These are phyloP conservation scores for Sipha maydis DNA, from an alignment of 2,888 invertebrate genomes.

Conservation along the genomic window DNA sequence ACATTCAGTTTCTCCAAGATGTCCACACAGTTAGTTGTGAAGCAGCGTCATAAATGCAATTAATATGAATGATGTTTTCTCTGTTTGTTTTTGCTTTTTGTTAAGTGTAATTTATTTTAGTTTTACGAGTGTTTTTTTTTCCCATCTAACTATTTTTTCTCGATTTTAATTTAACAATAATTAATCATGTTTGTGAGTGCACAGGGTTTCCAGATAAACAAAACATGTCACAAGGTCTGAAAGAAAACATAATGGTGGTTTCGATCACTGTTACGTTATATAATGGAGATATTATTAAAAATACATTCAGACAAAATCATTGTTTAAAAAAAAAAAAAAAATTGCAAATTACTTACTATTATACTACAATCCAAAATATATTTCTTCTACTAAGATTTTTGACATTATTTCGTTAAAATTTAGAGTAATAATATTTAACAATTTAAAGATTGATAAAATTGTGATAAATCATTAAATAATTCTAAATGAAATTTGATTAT, in stretches of 20 bases:
- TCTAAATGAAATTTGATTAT: too few species aligned
- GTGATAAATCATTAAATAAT: too few species aligned
- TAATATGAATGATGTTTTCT: slow-evolving; percentile 44
- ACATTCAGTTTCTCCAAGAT: slow-evolving; percentile 46
- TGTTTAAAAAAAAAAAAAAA: too few species aligned
- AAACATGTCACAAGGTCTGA: slow-evolving; percentile 5
- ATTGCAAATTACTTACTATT: too few species aligned
- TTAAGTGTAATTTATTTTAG: slow-evolving; percentile 43
- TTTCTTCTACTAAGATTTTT: too few species aligned
- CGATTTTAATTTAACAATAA: slow-evolving; percentile 31
- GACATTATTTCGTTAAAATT: too few species aligned
- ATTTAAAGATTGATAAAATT: too few species aligned
- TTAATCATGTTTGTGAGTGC: slow-evolving; percentile 25
- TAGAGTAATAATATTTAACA: too few species aligned
- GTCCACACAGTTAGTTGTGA: slow-evolving; percentile 30
- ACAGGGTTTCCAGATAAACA: slow-evolving; percentile 7
- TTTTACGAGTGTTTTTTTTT: slow-evolving; percentile 18
- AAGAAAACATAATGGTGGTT: neutral
- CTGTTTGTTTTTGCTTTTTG: slow-evolving; percentile 25
- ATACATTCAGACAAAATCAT: too few species aligned
- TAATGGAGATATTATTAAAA: too few species aligned
- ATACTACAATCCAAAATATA: too few species aligned
- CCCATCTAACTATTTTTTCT: neutral
- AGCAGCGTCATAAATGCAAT: slow-evolving; percentile 48
- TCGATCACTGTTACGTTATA: neutral